Evolutionary conservation across 30 jellyfish, hydroid and myxozoan species (phyloP).

Genomic region (Hydractinia symbiolongicarpus): DNA sequence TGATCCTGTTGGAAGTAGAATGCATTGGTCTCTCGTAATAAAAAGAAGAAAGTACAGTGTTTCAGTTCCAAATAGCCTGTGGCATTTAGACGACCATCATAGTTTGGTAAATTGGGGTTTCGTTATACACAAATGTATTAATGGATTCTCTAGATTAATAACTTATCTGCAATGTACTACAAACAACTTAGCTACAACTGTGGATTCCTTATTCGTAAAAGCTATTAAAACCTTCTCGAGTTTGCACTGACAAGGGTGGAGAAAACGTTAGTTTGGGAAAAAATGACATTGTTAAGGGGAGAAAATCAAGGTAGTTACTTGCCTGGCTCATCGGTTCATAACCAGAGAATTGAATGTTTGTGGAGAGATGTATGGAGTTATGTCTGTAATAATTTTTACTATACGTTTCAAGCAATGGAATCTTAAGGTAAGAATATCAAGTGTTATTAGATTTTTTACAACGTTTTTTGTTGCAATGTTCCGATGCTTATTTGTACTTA

Average conservation of each 20-base stretch:
- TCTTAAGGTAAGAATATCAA: constrained; percentile 17
- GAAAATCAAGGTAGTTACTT: constrained; percentile 21
- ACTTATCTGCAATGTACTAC: constrained; percentile 37
- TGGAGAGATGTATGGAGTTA: neutral
- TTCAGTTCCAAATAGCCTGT: constrained; percentile 41
- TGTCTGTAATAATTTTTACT: constrained; percentile 26
- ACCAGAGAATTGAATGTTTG: constrained; percentile 33
- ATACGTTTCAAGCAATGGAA: constrained; percentile 38
- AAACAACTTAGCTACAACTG: constrained; percentile 33
- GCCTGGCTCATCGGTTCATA: constrained; percentile 30
- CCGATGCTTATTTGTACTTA: too few species aligned
- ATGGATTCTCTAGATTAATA: constrained; percentile 47
- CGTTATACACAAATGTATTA: constrained; percentile 49
- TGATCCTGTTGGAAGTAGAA: constrained; percentile 31
- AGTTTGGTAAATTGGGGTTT: constrained; percentile 42
- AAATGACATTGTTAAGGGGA: constrained; percentile 34
- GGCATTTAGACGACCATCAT: constrained; percentile 59
- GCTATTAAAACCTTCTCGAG: neutral
- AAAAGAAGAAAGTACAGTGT: constrained; percentile 36
- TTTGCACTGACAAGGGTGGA: constrained; percentile 43
- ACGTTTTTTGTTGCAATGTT: too few species aligned
- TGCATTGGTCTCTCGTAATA: constrained; percentile 42
- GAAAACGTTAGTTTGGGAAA: constrained; percentile 40
- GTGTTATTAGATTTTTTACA: too few species aligned
- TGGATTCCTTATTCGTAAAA: constrained; percentile 7